A percentile compares a stretch with the other conserved stretches of the same genome.
phyloP scores from a whole-genome alignment of 2,888 invertebrate genomes.

The Pandemis heparana region DNA sequence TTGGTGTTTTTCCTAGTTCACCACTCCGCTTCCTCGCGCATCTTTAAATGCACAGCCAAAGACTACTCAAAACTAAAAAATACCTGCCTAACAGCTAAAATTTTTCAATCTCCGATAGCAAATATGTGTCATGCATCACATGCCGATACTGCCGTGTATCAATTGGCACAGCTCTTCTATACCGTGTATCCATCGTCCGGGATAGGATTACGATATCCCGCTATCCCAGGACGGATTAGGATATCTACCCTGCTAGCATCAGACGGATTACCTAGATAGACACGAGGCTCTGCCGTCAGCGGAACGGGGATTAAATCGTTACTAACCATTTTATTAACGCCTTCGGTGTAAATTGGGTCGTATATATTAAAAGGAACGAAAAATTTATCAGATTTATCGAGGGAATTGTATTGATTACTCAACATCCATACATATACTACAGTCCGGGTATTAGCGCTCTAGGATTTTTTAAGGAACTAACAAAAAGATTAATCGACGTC shows the following conservation, averaged over 20 bases:
- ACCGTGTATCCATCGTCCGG: slow-evolving; percentile 17
- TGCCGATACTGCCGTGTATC: slow-evolving; percentile 5
- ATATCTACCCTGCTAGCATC: slow-evolving; percentile 20
- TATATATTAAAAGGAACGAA: not conserved
- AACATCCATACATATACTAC: no score
- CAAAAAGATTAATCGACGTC: no score
- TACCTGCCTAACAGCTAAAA: not conserved
- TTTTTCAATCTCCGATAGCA: not conserved
- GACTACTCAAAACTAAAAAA: not conserved
- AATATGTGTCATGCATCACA: not conserved
- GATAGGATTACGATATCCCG: slow-evolving; percentile 19
- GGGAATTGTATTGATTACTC: no score
- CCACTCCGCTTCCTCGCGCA: no score
- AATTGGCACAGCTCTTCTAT: slow-evolving; percentile 32
- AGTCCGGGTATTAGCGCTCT: no score
- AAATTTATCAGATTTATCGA: not conserved
- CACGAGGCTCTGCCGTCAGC: slow-evolving; percentile 34
- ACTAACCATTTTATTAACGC: slow-evolving; percentile 18
- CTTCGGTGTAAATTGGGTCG: not conserved
- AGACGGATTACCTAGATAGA: slow-evolving; percentile 37
- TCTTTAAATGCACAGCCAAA: no score
- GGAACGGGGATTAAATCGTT: slow-evolving; percentile 26
- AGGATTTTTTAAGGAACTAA: no score
- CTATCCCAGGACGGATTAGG: slow-evolving; percentile 32
- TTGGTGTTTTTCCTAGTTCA: no score